Evolutionary conservation across 2,797 vertebrate species (phyloP).

Genomic region (Microhierax caerulescens): DNA sequence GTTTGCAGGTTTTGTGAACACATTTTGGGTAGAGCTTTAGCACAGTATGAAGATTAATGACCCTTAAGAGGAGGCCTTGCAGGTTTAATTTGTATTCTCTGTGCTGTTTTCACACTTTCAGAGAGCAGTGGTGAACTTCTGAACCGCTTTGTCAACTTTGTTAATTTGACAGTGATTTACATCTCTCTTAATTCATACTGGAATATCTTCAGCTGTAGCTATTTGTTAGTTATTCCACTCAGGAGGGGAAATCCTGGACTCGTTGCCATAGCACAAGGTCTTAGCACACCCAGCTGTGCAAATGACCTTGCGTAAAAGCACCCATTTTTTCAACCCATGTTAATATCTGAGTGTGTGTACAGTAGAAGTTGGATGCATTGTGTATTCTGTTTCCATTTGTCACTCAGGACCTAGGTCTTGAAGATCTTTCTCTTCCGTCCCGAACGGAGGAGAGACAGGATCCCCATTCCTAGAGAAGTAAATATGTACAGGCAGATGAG

Average conservation of each 20-base stretch:
- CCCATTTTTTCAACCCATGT: neutral
- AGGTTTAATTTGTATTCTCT: constrained; percentile 46
- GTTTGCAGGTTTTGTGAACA: neutral
- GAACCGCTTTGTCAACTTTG: constrained; percentile 35
- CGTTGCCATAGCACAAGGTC: neutral
- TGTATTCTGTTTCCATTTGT: neutral
- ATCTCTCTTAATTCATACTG: constrained; percentile 25
- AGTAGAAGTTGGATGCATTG: neutral
- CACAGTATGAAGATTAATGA: constrained; percentile 31
- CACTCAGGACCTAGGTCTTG: neutral
- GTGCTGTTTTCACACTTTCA: neutral
- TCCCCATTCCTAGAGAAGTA: neutral
- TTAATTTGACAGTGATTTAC: constrained; percentile 59
- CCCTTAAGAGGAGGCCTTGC: constrained; percentile 9
- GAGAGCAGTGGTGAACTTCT: constrained; percentile 39
- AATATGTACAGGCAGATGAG: neutral
- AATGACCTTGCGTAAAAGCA: neutral
- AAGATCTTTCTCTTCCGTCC: neutral
- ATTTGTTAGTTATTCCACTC: neutral
- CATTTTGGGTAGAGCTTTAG: neutral
- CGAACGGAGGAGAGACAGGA: neutral
- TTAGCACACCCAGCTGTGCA: neutral
- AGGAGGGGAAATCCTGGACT: neutral
- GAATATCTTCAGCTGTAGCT: constrained; percentile 4
- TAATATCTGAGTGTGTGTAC: neutral